Evolutionary conservation across 2,888 invertebrate genomes (phyloP), one percentile per base, ranked within the genome.

Genomic region (Elmis aenea): DNA sequence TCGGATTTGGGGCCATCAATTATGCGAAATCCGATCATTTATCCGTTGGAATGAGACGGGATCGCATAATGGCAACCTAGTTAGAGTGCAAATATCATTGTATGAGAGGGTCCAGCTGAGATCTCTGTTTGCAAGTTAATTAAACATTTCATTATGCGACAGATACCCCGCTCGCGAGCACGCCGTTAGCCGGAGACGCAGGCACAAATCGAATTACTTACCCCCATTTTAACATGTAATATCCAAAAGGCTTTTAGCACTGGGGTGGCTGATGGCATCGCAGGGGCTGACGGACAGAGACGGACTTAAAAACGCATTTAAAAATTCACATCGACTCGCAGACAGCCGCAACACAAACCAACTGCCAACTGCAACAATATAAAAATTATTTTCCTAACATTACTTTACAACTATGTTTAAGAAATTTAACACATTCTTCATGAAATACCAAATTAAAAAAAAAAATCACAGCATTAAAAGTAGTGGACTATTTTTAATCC

Each of bases 181-280:
- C 51, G 52, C 50, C 57, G 58, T 54, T 51, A 51, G 55, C 53
- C 50, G 42, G 53, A 52, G 51, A 57, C 46, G 46, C 46, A 47
- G 54, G 58, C 55, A 61, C 59, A 64, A 68, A 68, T 68, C 67
- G 66, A 64, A 67, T 67, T 67, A 68, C 63, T 67, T 66, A 67
- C 66, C 66, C 68, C 62, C 64, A 65, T 67, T 68, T 68, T 66
- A 66, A 66, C 67, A 67, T 67, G 64, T 67, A 67, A 68, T 68
- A 67, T 67, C 64, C 62, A 62, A 66, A 67, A 67, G 67, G 66
- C 68, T 68, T 67, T 68, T 67, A 67, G 66, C 62, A 57, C 57
- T 61, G 60, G 62, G 63, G 63, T 60, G 56, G 62, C 58, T 59
- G 61, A 58, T 59, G 54, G 55, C 58, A 53, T 42, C 45, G 40